phyloP scores from a whole-genome alignment of 2,113 vertebrate genomes.

The Prunella himalayana region DNA sequence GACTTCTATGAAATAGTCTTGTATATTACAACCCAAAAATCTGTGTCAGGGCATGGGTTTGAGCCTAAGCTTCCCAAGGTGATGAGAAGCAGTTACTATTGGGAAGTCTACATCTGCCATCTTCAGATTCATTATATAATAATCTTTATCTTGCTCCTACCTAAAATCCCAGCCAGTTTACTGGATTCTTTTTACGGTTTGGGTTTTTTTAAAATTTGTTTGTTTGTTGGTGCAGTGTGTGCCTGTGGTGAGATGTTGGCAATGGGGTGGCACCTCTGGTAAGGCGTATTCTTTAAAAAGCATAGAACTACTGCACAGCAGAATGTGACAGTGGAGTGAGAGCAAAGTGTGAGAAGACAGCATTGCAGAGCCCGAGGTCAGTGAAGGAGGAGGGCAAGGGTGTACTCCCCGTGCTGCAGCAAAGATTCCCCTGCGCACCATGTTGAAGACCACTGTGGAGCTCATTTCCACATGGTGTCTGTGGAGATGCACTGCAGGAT shows the following conservation, averaged over 20 bases:
- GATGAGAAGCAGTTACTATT: not conserved
- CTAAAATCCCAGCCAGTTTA: not conserved
- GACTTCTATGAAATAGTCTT: not conserved
- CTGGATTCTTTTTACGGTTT: not conserved
- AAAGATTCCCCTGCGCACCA: not conserved
- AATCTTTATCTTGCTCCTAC: not conserved
- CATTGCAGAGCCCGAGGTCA: not conserved
- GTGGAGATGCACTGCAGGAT: not conserved
- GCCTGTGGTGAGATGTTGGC: not conserved
- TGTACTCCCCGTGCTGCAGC: not conserved
- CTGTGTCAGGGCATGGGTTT: not conserved
- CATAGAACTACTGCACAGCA: not conserved
- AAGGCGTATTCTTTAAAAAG: accelerated
- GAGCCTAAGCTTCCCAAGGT: not conserved
- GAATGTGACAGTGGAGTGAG: not conserved
- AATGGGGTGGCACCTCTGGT: accelerated
- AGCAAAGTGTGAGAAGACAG: not conserved
- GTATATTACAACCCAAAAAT: not conserved
- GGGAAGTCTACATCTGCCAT: not conserved
- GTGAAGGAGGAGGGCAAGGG: not conserved
- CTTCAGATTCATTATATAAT: not conserved
- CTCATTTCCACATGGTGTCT: not conserved
- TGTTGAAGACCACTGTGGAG: not conserved
- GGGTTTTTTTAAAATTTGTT: not conserved
- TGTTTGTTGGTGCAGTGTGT: accelerated